A percentile compares a stretch with the other conserved stretches of the same genome.
Conservation (phyloP, 2,888 invertebrate species). For the Deilephila elpenor region DNA sequence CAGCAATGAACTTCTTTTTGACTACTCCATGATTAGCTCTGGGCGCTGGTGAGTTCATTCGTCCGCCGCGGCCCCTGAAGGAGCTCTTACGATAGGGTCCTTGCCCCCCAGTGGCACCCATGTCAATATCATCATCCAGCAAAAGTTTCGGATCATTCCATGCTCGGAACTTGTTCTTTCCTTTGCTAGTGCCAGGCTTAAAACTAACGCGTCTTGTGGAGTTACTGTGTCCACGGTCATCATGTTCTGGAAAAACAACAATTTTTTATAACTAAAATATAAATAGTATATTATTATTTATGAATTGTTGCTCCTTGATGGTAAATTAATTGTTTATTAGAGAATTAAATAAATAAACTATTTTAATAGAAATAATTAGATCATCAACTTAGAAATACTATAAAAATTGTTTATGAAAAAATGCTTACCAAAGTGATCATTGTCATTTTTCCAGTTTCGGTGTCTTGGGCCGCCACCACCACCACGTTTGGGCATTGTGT, state of each 20-base stretch:
- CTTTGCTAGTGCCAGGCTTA: constrained; percentile 78
- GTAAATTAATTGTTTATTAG: too few relatives aligned
- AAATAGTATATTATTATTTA: background rate
- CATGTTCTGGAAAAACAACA: constrained; percentile 69
- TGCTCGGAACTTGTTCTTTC: constrained; percentile 73
- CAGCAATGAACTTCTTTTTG: constrained; percentile 78
- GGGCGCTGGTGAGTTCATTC: constrained; percentile 78
- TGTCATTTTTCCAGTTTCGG: constrained; percentile 70
- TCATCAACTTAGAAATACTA: too few relatives aligned
- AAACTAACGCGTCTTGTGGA: constrained; percentile 82
- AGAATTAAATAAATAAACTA: too few relatives aligned
- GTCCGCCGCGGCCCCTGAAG: constrained; percentile 72
- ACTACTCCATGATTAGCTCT: constrained; percentile 53
- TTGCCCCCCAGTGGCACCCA: constrained; percentile 73
- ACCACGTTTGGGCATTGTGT: constrained; percentile 79
- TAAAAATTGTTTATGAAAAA: too few relatives aligned
- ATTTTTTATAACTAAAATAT: background rate
- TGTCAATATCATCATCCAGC: constrained; percentile 87
- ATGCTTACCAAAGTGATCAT: constrained; percentile 73
- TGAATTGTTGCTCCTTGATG: background rate
- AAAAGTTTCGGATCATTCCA: constrained; percentile 79
- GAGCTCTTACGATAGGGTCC: constrained; percentile 60
- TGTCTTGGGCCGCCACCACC: constrained; percentile 56
- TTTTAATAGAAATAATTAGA: too few relatives aligned
- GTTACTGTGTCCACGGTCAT: constrained; percentile 71